Evolutionary conservation across 1,140 invertebrate genomes (phyloP), one percentile per base, ranked within the genome.

Genomic region (Eciton burchellii): DNA sequence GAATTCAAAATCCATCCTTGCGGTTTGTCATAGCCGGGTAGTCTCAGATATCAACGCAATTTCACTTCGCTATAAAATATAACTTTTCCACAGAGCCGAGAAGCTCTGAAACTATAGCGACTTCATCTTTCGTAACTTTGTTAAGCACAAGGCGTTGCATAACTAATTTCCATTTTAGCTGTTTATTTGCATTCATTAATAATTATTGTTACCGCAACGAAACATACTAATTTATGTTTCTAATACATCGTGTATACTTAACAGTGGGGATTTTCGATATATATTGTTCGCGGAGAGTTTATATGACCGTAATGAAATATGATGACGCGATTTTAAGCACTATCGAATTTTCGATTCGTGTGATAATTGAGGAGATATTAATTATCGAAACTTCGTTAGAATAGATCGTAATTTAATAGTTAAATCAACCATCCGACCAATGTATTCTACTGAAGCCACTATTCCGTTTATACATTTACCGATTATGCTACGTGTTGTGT

Each of bases 1-100:
- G 76, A 88, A 88, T 85, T 82, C 68, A 14, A 88, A 88, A 88
- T 84, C 71, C 81, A 57, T 82, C 74, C 76, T 74, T 71, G 81
- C 81, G 83, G 73, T 87, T 87, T 88, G 76, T 60, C 82, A 43
- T 19, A 19, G 54, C 4, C 24, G 71, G 57, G n/a, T n/a, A 6
- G 43, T 74, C 21, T 79, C 74, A 68, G 63, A 79, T 49, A 45
- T 77, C 74, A 35, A 70, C 35, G 74, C 74, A 63, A 79, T 79
- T 79, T 79, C 74, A 68, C 68, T 29, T 49, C 41, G 21, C 16
- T 21, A 35, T 79, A 79, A 79, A 79, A 79, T 79, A 79, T 68
- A 79, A 79, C 49, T 79, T 66, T 54, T 56, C 52, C 24, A 57
- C 56, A 79, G 63, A 70, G 16, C 26, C 26, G 62, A 56, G 62